A percentile compares a stretch with the other conserved stretches of the same genome.
phyloP scores from a whole-genome alignment of 2,797 vertebrate genomes.

The Sebastes melanostomus region DNA sequence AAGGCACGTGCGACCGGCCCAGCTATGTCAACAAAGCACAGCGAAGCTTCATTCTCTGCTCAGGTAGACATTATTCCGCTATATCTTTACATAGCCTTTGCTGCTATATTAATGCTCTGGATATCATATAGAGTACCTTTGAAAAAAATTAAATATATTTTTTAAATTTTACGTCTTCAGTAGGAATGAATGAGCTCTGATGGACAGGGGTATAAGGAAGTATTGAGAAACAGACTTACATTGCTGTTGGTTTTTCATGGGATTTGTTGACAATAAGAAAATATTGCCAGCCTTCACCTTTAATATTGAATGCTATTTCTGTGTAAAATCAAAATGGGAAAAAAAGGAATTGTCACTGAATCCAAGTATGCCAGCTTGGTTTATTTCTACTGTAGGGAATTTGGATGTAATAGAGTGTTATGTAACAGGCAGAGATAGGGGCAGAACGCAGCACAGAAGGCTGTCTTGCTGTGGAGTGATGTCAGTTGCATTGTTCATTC shows the following conservation, averaged over 20 bases:
- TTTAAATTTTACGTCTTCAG: background rate
- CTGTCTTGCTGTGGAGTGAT: slow-evolving; percentile 44
- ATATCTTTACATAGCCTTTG: no score
- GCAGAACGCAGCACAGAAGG: slow-evolving; percentile 59
- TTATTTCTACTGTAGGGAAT: slow-evolving; percentile 34
- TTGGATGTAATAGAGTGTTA: slow-evolving; percentile 47
- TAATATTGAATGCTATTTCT: slow-evolving; percentile 4
- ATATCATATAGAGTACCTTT: no score
- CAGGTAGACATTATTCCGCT: no score
- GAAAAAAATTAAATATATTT: no score
- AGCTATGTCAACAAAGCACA: no score
- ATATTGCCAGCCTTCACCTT: background rate
- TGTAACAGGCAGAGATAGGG: slow-evolving; percentile 48
- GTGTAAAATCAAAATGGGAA: slow-evolving; percentile 1
- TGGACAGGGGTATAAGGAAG: background rate
- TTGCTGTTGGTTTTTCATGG: fast-evolving
- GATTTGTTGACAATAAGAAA: background rate
- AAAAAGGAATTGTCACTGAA: slow-evolving; percentile 19
- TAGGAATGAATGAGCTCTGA: background rate
- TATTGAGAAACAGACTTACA: background rate
- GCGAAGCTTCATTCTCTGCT: no score
- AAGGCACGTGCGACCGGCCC: fast-evolving
- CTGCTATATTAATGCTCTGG: no score
- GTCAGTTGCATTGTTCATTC: slow-evolving; percentile 64
- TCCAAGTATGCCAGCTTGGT: slow-evolving; percentile 34